Conservation (phyloP, 92 coral and sea anemone species). For the Isaurus tuberculatus region DNA sequence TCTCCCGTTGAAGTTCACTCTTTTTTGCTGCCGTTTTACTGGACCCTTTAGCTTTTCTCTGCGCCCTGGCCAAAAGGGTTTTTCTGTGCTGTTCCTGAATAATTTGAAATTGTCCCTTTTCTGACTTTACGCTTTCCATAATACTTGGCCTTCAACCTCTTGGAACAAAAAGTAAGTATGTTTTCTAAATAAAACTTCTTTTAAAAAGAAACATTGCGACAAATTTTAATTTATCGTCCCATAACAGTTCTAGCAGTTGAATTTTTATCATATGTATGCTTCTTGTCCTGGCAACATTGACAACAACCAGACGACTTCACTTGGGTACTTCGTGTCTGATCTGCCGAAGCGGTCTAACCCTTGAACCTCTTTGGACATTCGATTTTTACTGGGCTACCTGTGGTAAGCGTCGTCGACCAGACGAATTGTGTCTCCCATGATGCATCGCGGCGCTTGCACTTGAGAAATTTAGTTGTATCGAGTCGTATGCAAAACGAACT, state of each 20-base stretch:
- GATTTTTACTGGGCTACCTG: no score
- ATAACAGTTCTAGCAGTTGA: no score
- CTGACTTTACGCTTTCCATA: conserved; percentile 70
- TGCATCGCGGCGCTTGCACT: no score
- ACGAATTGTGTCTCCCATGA: no score
- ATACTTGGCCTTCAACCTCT: background rate
- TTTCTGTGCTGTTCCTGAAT: conserved; percentile 96
- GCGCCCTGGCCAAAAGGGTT: conserved; percentile 83
- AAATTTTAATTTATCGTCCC: no score
- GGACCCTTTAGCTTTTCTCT: conserved; percentile 64
- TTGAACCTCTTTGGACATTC: background rate
- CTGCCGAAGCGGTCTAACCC: background rate
- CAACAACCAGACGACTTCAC: background rate
- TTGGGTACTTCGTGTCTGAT: background rate
- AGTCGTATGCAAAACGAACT: no score
- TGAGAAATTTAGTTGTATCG: no score
- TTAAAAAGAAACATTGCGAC: background rate
- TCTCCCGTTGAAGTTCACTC: conserved; percentile 11
- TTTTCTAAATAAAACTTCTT: background rate
- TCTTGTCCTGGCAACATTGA: background rate
- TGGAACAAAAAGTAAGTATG: background rate
- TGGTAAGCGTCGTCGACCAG: no score
- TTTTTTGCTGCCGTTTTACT: conserved; percentile 51
- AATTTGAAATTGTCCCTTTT: conserved; percentile 88
- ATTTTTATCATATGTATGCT: no score